Evolutionary conservation across 2,113 vertebrate genomes (phyloP).

Genomic region (Megaptera novaeangliae): DNA sequence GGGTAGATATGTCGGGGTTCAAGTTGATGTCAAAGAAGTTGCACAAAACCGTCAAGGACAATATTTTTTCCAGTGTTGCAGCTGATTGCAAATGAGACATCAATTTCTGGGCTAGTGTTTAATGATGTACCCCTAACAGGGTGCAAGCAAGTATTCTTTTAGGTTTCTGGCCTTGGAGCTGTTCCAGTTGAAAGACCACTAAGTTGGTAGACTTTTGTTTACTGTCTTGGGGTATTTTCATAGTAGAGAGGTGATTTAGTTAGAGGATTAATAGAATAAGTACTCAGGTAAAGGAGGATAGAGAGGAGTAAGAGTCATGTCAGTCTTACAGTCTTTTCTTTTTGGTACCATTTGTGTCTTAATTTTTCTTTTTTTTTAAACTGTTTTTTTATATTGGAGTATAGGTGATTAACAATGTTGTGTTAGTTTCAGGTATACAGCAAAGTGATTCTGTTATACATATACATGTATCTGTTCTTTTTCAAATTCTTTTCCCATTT

Average conservation of each 20-base stretch:
- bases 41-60: neutral
- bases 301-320: too few relatives aligned
- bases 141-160: neutral
- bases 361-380: too few relatives aligned
- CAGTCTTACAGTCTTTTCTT: neutral
- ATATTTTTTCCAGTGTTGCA: neutral
- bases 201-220: neutral
- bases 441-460: too few relatives aligned
- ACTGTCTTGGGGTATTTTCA: neutral
- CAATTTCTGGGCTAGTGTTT: neutral
- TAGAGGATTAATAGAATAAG: neutral
- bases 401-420: too few relatives aligned
- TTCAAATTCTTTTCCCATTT: too few relatives aligned
- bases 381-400: too few relatives aligned
- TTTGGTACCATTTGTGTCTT: too few relatives aligned
- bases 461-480: too few relatives aligned
- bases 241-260: neutral
- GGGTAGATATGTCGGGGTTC: neutral
- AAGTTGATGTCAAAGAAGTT: neutral
- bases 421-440: too few relatives aligned
- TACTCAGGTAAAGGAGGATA: neutral
- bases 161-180: neutral
- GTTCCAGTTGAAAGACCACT: neutral
- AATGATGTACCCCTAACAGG: neutral
- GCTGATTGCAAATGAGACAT: neutral